Evolutionary conservation across 2,888 invertebrate genomes (phyloP).

Genomic region (Drosophila mimetica): DNA sequence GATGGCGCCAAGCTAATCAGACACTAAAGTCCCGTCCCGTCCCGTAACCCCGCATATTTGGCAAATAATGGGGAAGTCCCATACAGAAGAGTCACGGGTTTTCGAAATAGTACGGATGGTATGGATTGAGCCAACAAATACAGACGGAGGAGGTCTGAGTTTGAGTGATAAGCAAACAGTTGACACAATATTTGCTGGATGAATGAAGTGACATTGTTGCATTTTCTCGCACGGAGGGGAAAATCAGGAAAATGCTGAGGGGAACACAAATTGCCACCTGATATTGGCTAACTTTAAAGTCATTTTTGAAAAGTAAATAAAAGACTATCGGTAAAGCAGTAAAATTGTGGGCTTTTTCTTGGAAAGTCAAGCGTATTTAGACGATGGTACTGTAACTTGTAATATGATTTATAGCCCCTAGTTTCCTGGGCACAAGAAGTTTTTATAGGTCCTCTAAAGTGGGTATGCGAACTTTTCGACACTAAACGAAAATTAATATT

Average conservation of each 20-base stretch:
- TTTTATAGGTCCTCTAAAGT: too few species aligned
- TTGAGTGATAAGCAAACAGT: conserved; percentile 45
- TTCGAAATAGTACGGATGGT: neutral
- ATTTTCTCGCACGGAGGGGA: neutral
- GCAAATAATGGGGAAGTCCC: conserved; percentile 22
- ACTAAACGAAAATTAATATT: too few species aligned
- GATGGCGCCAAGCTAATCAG: conserved; percentile 36
- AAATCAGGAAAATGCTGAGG: neutral
- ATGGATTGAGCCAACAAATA: neutral
- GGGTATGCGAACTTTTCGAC: too few species aligned
- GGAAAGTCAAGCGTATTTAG: neutral
- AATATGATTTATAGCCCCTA: neutral
- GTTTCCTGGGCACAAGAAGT: neutral
- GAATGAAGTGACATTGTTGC: conserved; percentile 32
- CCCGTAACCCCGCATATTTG: neutral
- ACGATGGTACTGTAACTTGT: too few species aligned
- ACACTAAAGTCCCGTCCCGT: neutral
- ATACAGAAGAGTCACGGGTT: conserved; percentile 10
- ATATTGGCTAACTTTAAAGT: neutral
- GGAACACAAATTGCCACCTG: too few species aligned
- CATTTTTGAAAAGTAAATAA: neutral
- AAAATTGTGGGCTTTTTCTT: neutral
- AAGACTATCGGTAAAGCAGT: neutral
- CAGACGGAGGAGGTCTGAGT: conserved; percentile 13
- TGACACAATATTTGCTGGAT: conserved; percentile 26